These are phyloP conservation scores for Spongia lamella DNA, from an alignment of 37 sponge, comb jelly and placozoan species.

Conservation along the genomic window DNA sequence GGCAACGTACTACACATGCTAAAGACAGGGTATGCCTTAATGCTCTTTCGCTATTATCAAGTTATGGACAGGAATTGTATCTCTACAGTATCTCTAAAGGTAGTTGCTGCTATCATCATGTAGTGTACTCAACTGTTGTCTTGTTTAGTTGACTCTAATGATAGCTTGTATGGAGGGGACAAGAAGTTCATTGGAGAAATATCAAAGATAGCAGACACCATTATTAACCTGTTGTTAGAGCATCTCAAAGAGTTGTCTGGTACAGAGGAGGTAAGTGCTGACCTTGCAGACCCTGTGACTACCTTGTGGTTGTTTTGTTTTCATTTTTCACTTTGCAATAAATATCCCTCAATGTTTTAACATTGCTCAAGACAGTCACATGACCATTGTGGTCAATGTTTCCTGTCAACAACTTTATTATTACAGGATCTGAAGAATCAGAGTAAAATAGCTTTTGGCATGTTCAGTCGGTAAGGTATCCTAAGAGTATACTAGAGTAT, in stretches of 20 bases:
- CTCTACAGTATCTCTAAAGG: slow-evolving; percentile 46
- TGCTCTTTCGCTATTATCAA: slow-evolving; percentile 60
- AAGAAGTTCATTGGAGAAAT: slow-evolving; percentile 78
- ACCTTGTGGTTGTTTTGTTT: slow-evolving; percentile 10
- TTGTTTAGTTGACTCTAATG: slow-evolving; percentile 82
- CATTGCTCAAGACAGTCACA: too few species aligned
- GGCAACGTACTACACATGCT: slow-evolving; percentile 50
- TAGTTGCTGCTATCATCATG: slow-evolving; percentile 1
- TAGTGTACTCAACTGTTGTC: background rate
- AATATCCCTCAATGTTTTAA: background rate
- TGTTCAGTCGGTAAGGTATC: too few species aligned
- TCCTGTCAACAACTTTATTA: too few species aligned
- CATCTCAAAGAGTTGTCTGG: slow-evolving; percentile 40
- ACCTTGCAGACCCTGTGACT: too few species aligned
- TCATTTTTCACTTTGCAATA: slow-evolving; percentile 4
- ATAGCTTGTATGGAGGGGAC: slow-evolving; percentile 90
- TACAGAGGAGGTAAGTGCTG: slow-evolving; percentile 38
- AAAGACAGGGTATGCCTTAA: slow-evolving; percentile 70
- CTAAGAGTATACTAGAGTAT: too few species aligned
- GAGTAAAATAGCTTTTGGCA: too few species aligned
- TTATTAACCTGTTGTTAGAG: slow-evolving; percentile 55
- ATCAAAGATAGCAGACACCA: slow-evolving; percentile 46
- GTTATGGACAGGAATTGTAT: slow-evolving; percentile 66
- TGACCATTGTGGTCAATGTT: too few species aligned
- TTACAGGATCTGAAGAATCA: too few species aligned